These are phyloP conservation scores for Hesperophylax magnus DNA, from an alignment of 1,140 invertebrate species.

Conservation along the genomic window DNA sequence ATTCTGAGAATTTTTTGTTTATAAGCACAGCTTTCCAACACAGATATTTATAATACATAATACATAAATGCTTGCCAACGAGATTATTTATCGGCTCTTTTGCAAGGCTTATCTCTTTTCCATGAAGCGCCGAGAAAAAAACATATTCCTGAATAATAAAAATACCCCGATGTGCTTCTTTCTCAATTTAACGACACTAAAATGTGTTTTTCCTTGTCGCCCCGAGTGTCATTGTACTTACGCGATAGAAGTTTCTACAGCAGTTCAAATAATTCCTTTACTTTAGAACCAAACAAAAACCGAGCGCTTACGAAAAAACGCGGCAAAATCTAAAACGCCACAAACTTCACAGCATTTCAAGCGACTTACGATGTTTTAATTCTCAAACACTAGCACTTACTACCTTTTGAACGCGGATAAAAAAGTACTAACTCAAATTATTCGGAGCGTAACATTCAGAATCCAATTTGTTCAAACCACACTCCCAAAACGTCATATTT, in stretches of 20 bases:
- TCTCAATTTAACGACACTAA: neutral
- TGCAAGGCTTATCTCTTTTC: no score
- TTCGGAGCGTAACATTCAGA: slow-evolving; percentile 6
- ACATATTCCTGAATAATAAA: no score
- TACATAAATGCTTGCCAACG: no score
- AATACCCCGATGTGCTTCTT: neutral
- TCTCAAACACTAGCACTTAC: neutral
- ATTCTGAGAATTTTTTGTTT: no score
- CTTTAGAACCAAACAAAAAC: slow-evolving; percentile 9
- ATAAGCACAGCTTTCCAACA: no score
- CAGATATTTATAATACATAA: no score
- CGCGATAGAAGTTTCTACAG: neutral
- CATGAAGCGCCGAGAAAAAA: no score
- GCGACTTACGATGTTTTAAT: slow-evolving; percentile 4
- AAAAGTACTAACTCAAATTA: slow-evolving; percentile 41
- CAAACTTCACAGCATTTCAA: neutral
- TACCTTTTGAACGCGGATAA: slow-evolving; percentile 21
- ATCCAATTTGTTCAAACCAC: neutral
- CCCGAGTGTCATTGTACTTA: slow-evolving; percentile 7
- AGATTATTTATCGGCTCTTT: no score
- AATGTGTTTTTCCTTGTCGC: slow-evolving; percentile 27
- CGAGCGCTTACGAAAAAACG: neutral
- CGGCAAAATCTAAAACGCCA: neutral
- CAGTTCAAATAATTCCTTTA: neutral
- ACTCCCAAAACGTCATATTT: slow-evolving; percentile 10